A percentile compares a stretch with the other conserved stretches of the same genome.
These are phyloP conservation scores for Triops cancriformis DNA, from an alignment of 1,140 invertebrate genomes.

Conservation along the genomic window DNA sequence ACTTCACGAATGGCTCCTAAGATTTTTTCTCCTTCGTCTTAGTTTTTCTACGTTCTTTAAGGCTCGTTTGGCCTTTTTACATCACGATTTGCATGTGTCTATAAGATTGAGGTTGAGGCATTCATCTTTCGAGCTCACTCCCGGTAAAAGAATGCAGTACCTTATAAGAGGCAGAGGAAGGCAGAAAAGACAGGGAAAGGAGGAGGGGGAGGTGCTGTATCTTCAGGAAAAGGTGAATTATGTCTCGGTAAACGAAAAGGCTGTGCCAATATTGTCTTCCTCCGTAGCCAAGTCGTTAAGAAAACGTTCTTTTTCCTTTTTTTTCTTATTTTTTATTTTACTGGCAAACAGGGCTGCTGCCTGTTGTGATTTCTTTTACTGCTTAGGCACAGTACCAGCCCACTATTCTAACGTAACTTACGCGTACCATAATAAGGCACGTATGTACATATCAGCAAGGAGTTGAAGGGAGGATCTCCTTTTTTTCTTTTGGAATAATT, in stretches of 20 bases:
- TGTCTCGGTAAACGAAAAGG: neutral
- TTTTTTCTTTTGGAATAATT: neutral
- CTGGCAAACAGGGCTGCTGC: neutral
- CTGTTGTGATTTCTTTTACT: conserved; percentile 2
- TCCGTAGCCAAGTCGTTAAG: neutral
- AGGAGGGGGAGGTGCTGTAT: neutral
- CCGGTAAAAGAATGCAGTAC: neutral
- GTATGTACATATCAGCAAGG: neutral
- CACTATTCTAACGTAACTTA: conserved; percentile 2
- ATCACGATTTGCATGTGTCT: neutral
- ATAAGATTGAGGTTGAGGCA: neutral
- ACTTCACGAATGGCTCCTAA: neutral
- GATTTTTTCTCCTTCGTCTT: neutral
- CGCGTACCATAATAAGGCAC: neutral
- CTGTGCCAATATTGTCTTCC: conserved; percentile 9
- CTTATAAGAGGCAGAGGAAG: neutral
- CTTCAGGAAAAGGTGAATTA: neutral
- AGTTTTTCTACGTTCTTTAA: neutral
- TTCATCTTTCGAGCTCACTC: neutral
- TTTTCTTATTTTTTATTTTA: neutral
- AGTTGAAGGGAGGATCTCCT: neutral
- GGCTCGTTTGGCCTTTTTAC: too few relatives aligned
- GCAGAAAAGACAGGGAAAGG: neutral
- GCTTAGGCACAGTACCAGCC: neutral
- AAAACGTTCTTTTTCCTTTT: neutral